Evolutionary conservation across 2,113 vertebrate species (phyloP).

Genomic region (Gymnarchus niloticus): DNA sequence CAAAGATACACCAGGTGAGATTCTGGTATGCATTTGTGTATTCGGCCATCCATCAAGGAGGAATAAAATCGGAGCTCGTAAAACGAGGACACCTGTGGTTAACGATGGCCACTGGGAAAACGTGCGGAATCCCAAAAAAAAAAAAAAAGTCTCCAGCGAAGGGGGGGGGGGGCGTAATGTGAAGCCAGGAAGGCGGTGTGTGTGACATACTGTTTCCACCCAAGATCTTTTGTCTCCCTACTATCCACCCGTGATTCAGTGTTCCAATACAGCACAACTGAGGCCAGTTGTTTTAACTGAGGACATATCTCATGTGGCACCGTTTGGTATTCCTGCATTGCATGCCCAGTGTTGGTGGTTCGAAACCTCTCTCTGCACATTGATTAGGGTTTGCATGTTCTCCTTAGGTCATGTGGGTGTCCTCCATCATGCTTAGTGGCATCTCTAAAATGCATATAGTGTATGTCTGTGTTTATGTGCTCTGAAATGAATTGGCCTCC

Average conservation of each 20-base stretch:
- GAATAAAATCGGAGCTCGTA: not conserved
- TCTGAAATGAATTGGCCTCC: not conserved
- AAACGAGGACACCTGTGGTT: slow-evolving; percentile 3
- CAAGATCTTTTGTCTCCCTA: not conserved
- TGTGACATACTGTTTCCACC: not conserved
- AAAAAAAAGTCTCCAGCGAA: not conserved
- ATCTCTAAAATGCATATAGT: not conserved
- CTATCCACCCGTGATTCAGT: not conserved
- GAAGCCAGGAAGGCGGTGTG: too few species aligned
- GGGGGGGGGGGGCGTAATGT: not conserved
- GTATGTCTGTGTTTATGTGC: not conserved
- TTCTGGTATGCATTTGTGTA: not conserved
- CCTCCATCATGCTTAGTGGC: too few species aligned
- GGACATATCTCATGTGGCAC: not conserved
- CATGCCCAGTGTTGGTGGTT: not conserved
- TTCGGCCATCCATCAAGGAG: not conserved
- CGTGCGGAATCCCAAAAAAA: too few species aligned
- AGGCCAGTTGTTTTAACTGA: not conserved
- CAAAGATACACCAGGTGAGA: not conserved
- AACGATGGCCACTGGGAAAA: not conserved
- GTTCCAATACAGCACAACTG: not conserved
- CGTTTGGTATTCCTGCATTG: too few species aligned
- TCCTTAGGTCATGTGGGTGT: too few species aligned
- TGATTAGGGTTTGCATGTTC: not conserved
- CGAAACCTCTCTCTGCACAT: not conserved